These are phyloP conservation scores for Malthinus seriepunctatus DNA, from an alignment of 2,888 invertebrate species.

Conservation along the genomic window DNA sequence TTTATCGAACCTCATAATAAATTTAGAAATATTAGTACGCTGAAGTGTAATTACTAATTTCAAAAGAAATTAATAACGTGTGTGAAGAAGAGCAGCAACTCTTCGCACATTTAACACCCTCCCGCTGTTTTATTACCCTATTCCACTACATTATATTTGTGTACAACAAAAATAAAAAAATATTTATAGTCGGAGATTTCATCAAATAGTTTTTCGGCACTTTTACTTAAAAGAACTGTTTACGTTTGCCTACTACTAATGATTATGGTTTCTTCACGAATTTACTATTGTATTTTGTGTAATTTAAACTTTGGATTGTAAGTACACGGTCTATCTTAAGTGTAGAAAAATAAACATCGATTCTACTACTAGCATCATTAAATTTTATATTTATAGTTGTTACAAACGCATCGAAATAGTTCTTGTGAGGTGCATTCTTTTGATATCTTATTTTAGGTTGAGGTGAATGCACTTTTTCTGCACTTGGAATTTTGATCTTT, in stretches of 20 bases:
- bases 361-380: background rate
- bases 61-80: too few species aligned
- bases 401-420: constrained; percentile 15
- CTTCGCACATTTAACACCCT: too few species aligned
- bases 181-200: too few species aligned
- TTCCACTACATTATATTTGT: too few species aligned
- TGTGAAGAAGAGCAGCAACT: too few species aligned
- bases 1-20: too few species aligned
- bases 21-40: too few species aligned
- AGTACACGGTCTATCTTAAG: background rate
- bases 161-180: too few species aligned
- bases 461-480: background rate
- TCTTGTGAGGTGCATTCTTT: constrained; percentile 15
- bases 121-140: too few species aligned
- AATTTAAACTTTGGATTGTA: constrained; percentile 1
- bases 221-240: background rate
- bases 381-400: constrained; percentile 4
- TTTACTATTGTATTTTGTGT: constrained; percentile 1
- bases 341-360: constrained; percentile 4
- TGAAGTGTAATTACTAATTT: too few species aligned
- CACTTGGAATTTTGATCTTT: too few species aligned
- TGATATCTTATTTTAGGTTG: background rate
- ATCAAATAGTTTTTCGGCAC: background rate
- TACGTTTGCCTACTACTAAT: background rate
- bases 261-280: background rate